A percentile compares a stretch with the other conserved stretches of the same genome.
These are phyloP conservation scores for Electrophaes corylata DNA, from an alignment of 2,888 invertebrate species.

Conservation along the genomic window DNA sequence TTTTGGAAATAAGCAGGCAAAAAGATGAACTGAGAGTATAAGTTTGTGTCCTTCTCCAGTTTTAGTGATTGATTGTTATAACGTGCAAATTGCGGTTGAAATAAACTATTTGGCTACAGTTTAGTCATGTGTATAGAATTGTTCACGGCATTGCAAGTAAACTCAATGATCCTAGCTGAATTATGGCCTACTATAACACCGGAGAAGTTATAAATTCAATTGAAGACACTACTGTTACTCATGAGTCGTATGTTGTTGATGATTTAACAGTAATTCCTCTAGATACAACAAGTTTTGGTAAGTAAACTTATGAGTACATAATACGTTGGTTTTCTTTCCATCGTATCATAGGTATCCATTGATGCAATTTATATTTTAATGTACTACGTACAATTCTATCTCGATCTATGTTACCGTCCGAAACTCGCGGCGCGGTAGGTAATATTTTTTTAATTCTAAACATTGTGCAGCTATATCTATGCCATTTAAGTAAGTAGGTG, in stretches of 20 bases:
- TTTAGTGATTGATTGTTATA: neutral
- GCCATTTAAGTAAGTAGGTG: too few relatives aligned
- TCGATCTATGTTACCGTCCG: too few relatives aligned
- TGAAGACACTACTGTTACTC: slow-evolving; percentile 49
- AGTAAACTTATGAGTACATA: slow-evolving; percentile 50
- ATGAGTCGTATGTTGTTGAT: slow-evolving; percentile 66
- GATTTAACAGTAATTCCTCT: slow-evolving; percentile 94
- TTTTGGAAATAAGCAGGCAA: neutral
- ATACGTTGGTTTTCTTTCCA: too few relatives aligned
- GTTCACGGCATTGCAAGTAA: slow-evolving; percentile 59
- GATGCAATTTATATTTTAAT: too few relatives aligned
- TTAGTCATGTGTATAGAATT: slow-evolving; percentile 72
- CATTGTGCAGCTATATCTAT: too few relatives aligned
- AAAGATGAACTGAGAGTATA: neutral
- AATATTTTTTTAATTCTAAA: neutral
- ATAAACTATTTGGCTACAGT: neutral
- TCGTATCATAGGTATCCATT: too few relatives aligned
- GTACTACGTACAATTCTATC: too few relatives aligned
- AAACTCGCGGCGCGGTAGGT: too few relatives aligned
- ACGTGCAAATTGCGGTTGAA: neutral
- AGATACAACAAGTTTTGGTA: slow-evolving; percentile 95
- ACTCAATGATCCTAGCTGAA: slow-evolving; percentile 53
- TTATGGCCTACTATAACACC: slow-evolving; percentile 72
- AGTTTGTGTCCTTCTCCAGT: neutral
- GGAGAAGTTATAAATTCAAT: slow-evolving; percentile 56